These are phyloP conservation scores for Melinaea menophilus DNA, from an alignment of 2,888 invertebrate genomes.

Conservation along the genomic window DNA sequence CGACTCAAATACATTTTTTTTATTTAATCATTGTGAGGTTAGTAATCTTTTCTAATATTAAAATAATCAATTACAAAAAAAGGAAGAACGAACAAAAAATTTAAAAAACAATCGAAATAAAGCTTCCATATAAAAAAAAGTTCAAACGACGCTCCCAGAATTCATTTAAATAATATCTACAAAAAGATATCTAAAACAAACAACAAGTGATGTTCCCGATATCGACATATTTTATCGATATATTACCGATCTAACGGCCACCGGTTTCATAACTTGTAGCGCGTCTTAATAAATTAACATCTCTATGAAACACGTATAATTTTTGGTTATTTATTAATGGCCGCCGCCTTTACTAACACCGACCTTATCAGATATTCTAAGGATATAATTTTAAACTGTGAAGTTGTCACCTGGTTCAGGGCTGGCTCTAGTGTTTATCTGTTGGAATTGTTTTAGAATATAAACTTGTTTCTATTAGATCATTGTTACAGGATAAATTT, in stretches of 20 bases:
- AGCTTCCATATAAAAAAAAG: not conserved
- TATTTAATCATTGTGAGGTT: too few relatives aligned
- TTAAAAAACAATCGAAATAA: not conserved
- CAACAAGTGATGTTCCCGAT: slow-evolving; percentile 15
- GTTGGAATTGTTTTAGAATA: too few relatives aligned
- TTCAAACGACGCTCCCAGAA: slow-evolving; percentile 1
- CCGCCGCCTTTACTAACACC: slow-evolving; percentile 51
- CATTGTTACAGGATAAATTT: too few relatives aligned
- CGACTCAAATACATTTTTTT: too few relatives aligned
- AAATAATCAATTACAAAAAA: too few relatives aligned
- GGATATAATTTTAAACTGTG: slow-evolving; percentile 61
- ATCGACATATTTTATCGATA: slow-evolving; percentile 45
- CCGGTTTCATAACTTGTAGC: slow-evolving; percentile 55
- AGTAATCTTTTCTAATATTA: too few relatives aligned
- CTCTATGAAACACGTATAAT: slow-evolving; percentile 54
- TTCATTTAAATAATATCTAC: not conserved
- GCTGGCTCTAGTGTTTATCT: too few relatives aligned
- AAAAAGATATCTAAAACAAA: slow-evolving; percentile 9
- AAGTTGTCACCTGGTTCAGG: slow-evolving; percentile 30
- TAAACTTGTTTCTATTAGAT: too few relatives aligned
- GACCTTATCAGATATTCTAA: slow-evolving; percentile 60
- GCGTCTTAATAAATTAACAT: slow-evolving; percentile 72
- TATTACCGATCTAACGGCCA: slow-evolving; percentile 57
- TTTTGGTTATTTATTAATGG: slow-evolving; percentile 59
- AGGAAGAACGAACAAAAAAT: too few relatives aligned